Evolutionary conservation across 1,140 invertebrate genomes (phyloP), one percentile per base, ranked within the genome.

Genomic region (Euglossa dilemma): DNA sequence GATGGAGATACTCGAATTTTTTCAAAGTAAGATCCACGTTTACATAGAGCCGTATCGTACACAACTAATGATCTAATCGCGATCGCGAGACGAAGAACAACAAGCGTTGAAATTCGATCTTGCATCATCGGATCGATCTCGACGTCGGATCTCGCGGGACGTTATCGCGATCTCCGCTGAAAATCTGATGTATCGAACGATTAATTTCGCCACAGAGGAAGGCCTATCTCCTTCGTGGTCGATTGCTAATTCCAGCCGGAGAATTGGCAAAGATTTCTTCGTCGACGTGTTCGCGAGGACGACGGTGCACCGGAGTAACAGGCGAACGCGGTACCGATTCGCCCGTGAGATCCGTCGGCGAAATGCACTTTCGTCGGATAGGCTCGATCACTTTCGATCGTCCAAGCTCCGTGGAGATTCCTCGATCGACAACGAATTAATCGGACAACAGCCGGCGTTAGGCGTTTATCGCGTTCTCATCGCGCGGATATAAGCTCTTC

Each of bases 221-320:
- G 64, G 20, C 14, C 36, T 43, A 3, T 43, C 23, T 23, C n/a
- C 64, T 18, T 18, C 45, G 20, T 14, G 12, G n/a, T 67, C 14
- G 43, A 69, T 45, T 69, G 43, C 12, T 69, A 69, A 69, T 69
- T 69, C 14, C 20, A 14, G 14, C 20, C 23, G 45, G 8, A n/a
- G 45, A 66, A 23, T 61, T 12, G 45, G 45, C 71, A 28, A 25
- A 72, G 80, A 85, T 83, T 72, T 71, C 45, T 78, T 67, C 74
- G 8, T 59, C 57, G 57, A n/a, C 25, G 57, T 2, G 36, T 36
- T 36, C 36, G 36, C 36, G 36, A 36, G 36, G 36, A 36, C 36
- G 36, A 36, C 4, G 36, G 36, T 36, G 36, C 4, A 36, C 36
- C 4, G 36, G 36, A 36, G 36, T 36, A 36, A 36, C 1, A 36